A percentile compares a stretch with the other conserved stretches of the same genome.
phyloP scores from a whole-genome alignment of 1,140 invertebrate species.

The Helicorthomorpha holstii region DNA sequence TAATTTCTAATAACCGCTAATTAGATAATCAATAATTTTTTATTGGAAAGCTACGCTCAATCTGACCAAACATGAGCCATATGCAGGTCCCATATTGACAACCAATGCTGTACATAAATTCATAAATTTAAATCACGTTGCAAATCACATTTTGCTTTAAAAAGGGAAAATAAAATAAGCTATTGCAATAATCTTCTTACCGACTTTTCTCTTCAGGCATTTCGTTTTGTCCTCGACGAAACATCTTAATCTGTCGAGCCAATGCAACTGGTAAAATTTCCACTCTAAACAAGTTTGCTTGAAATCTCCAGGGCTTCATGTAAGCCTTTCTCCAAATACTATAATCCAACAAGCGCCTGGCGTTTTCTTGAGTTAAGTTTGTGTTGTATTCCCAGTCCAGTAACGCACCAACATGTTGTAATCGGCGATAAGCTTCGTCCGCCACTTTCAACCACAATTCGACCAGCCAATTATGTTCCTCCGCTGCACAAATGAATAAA shows the following conservation, averaged over 20 bases:
- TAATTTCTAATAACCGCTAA: too few relatives aligned
- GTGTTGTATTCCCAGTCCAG: constrained; percentile 5
- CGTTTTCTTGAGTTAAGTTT: constrained; percentile 45
- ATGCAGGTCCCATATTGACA: too few relatives aligned
- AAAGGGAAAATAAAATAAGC: too few relatives aligned
- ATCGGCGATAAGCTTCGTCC: not conserved
- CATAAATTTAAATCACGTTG: too few relatives aligned
- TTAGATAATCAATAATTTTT: too few relatives aligned
- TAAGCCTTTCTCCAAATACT: not conserved
- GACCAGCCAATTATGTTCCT: not conserved
- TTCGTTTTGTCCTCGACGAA: not conserved
- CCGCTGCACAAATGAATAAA: too few relatives aligned
- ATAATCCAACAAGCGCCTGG: constrained; percentile 24
- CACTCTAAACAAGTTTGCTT: not conserved
- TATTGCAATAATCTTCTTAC: too few relatives aligned
- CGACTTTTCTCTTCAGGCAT: not conserved
- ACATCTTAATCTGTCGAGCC: not conserved
- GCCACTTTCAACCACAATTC: not conserved
- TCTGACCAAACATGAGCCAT: too few relatives aligned
- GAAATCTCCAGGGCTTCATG: not conserved
- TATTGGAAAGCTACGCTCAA: too few relatives aligned
- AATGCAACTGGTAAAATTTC: not conserved
- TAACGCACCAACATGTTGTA: not conserved
- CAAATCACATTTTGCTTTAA: too few relatives aligned
- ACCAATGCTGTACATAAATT: too few relatives aligned